Evolutionary conservation across 1,140 invertebrate genomes (phyloP), one percentile per base, ranked within the genome.

Genomic region (Hycleus phaleratus): DNA sequence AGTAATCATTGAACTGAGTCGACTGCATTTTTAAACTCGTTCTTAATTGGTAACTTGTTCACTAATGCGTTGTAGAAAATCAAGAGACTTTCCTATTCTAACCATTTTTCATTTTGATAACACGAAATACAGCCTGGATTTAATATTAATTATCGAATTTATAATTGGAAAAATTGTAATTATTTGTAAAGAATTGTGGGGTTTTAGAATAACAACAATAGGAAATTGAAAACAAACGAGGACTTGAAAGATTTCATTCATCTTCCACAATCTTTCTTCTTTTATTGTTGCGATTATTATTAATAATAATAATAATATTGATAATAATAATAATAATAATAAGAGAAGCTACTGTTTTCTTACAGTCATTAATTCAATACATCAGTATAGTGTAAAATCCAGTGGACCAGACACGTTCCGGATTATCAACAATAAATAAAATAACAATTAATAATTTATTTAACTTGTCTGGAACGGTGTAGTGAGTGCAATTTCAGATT

Each of bases 401-500:
- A 44, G 52, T 40, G 26, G 46, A 57, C 38, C 54, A 50, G 46
- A 18, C n/a, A 11, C 32, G 39, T 53, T 46, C 45, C 42, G 42
- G 40, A 53, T 58, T 55, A 59, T 58, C 47, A 49, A 39, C 38
- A 42, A 48, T 48, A 59, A 62, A 62, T 48, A 50, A 56, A 59
- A 47, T 38, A 53, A 53, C 42, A 53, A 53, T 53, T 53, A 53
- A 46, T 50, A 46, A 58, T 59, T 49, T 43, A 38, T 25, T 42
- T 44, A 26, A 51, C 32, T 47, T 56, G 58, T 46, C 54, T 49
- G 50, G 62, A 4, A n/a, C 60, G 38, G 57, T 44, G 54, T 52
- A 45, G 42, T 18, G 47, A 54, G 54, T 50, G 67, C 62, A 71
- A 71, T 71, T 71, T 71, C 47, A 49, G 62, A 71, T 71, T 71